Conservation (phyloP, 2,888 invertebrate genomes). For the Mimas tiliae region DNA sequence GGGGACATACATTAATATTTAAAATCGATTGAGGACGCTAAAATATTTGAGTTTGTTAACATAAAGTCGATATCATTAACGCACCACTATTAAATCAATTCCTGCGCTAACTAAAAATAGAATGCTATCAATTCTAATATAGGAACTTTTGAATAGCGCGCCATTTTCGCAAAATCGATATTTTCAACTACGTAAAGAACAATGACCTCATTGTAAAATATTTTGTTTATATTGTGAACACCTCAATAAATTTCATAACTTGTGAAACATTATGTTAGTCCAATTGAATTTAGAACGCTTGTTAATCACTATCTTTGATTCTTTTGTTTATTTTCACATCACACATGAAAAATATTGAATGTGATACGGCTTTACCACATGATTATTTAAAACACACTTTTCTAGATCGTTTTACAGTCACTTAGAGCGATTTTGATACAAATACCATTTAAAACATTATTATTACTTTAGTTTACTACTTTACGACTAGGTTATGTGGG, state of each 20-base stretch:
- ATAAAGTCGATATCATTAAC: not conserved
- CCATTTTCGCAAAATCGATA: constrained; percentile 73
- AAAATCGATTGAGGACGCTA: constrained; percentile 3
- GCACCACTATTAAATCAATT: not conserved
- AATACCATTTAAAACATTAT: constrained; percentile 31
- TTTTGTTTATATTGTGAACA: constrained; percentile 14
- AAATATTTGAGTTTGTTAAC: not conserved
- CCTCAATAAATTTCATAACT: not conserved
- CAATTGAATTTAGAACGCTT: not conserved
- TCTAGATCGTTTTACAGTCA: not conserved
- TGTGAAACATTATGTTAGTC: too few species aligned
- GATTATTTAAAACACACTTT: not conserved
- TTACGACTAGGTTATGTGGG: constrained; percentile 64
- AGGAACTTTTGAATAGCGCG: constrained; percentile 57
- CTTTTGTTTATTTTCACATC: constrained; percentile 5
- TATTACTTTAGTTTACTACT: constrained; percentile 28
- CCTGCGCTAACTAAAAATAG: constrained; percentile 2
- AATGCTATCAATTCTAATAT: constrained; percentile 9
- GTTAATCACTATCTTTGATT: not conserved
- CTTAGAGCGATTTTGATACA: constrained; percentile 23
- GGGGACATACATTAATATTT: not conserved
- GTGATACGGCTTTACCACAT: too few species aligned
- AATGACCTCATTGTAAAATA: constrained; percentile 63
- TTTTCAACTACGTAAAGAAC: constrained; percentile 61
- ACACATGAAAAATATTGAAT: not conserved